Evolutionary conservation across 2,113 vertebrate genomes (phyloP).

Genomic region (Xerus inauris): DNA sequence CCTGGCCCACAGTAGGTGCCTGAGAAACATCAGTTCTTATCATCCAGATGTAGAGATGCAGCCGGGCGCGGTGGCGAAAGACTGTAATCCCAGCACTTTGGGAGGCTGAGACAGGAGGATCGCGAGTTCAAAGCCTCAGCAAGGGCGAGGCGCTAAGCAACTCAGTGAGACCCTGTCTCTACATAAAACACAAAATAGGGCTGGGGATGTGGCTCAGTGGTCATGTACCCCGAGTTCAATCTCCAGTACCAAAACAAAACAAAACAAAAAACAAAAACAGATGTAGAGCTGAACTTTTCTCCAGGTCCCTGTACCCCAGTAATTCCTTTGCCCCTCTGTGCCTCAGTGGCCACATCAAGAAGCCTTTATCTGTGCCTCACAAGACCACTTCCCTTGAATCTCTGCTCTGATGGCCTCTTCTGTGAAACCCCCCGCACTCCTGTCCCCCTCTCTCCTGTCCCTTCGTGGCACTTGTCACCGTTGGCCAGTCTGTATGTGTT

Average conservation of each 20-base stretch:
- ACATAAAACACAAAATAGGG: too few species aligned
- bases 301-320: not conserved
- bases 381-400: not conserved
- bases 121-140: too few species aligned
- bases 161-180: too few species aligned
- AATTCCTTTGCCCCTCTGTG: not conserved
- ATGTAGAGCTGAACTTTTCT: not conserved
- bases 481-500: not conserved
- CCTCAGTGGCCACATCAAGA: not conserved
- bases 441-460: not conserved
- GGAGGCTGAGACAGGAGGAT: too few species aligned
- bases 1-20: not conserved
- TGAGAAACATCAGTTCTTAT: not conserved
- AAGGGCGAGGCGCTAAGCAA: too few species aligned
- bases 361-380: not conserved
- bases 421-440: accelerated
- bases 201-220: too few species aligned
- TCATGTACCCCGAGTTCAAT: too few species aligned
- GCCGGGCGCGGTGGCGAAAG: too few species aligned
- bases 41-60: not conserved
- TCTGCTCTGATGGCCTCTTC: not conserved
- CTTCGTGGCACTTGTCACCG: not conserved
- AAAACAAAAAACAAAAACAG: too few species aligned
- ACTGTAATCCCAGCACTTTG: too few species aligned
- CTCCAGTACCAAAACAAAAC: too few species aligned